Conservation (phyloP, 2,113 vertebrate species). For the Coreoperca whiteheadi region DNA sequence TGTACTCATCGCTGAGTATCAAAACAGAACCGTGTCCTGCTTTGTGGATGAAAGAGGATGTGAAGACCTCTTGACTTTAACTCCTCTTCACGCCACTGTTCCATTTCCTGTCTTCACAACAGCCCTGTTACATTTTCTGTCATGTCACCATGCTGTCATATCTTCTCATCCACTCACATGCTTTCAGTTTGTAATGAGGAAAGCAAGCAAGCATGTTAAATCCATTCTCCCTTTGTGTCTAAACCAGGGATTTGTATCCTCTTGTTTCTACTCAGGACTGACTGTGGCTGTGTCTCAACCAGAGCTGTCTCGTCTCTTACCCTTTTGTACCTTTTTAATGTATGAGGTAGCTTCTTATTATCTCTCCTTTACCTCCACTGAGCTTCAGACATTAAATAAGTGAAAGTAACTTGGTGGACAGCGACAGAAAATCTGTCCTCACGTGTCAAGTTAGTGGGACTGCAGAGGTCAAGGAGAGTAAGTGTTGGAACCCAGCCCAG, state of each 20-base stretch:
- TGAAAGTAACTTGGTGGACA: conserved; percentile 4
- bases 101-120: conserved; percentile 40
- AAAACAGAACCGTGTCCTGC: conserved; percentile 19
- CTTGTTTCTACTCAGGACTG: conserved; percentile 74
- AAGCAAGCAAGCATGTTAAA: conserved; percentile 73
- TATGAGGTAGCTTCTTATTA: conserved; percentile 43
- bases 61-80: conserved; percentile 25
- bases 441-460: conserved; percentile 1
- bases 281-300: conserved; percentile 75
- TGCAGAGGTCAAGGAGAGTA: conserved; percentile 71
- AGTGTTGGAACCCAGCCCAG: conserved; percentile 64
- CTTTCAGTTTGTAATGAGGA: conserved; percentile 65
- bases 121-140: conserved; percentile 31
- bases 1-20: neutral
- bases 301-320: conserved; percentile 61
- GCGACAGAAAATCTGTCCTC: neutral
- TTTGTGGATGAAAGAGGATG: conserved; percentile 43
- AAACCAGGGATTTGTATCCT: conserved; percentile 72
- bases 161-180: conserved; percentile 49
- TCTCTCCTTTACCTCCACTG: conserved; percentile 70
- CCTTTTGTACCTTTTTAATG: conserved; percentile 37
- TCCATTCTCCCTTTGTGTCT: conserved; percentile 70
- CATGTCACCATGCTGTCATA: conserved; percentile 43
- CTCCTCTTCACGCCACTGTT: conserved; percentile 20
- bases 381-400: conserved; percentile 13